Conservation (phyloP, 2,113 vertebrate species). For the Holacanthus passer region DNA sequence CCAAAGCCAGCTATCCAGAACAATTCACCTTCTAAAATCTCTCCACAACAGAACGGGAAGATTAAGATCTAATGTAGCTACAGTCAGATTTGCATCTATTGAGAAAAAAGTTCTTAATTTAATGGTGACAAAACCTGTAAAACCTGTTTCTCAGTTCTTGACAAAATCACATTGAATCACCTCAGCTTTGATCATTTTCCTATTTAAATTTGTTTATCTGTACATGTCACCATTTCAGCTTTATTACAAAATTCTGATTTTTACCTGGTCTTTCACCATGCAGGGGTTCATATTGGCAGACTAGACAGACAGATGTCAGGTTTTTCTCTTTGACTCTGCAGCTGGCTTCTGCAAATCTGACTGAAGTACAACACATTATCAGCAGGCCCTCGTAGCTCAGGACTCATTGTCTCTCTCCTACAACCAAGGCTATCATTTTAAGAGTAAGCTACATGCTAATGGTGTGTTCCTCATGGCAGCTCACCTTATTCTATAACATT, state of each 20-base stretch:
- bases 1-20: slow-evolving; percentile 49
- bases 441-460: neutral
- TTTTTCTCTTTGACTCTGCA: slow-evolving; percentile 9
- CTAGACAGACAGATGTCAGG: neutral
- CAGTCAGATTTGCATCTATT: neutral
- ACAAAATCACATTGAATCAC: neutral
- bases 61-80: slow-evolving; percentile 17
- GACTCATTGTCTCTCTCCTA: neutral
- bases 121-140: neutral
- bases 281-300: neutral
- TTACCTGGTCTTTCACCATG: neutral
- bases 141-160: neutral
- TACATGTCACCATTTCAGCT: neutral
- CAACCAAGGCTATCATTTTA: slow-evolving; percentile 8
- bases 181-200: neutral
- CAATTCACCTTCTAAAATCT: slow-evolving; percentile 31
- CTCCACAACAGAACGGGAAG: slow-evolving; percentile 12
- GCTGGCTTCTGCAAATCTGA: neutral
- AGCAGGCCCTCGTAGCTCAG: neutral
- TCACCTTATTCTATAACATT: neutral
- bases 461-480: neutral
- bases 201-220: neutral
- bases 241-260: neutral
- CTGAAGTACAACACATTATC: neutral
- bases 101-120: neutral